Evolutionary conservation across 2,113 vertebrate species (phyloP).

Genomic region (Notechis scutatus): DNA sequence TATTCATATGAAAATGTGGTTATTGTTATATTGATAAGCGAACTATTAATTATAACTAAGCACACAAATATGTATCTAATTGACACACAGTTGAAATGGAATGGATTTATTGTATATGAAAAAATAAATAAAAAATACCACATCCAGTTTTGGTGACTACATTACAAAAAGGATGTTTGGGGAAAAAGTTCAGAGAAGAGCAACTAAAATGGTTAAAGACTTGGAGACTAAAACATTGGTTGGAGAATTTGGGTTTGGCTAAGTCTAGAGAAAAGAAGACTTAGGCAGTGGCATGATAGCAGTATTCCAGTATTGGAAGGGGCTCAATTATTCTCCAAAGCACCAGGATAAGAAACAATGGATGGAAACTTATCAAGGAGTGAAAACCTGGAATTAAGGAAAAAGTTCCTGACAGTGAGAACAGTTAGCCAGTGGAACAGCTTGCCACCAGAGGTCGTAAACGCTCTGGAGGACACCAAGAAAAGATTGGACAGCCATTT

Average conservation of each 20-base stretch:
- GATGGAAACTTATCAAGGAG: background rate
- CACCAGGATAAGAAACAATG: background rate
- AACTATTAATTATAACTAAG: too few species aligned
- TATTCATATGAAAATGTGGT: too few species aligned
- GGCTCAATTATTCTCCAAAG: background rate
- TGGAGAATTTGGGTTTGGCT: background rate
- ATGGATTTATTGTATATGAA: too few species aligned
- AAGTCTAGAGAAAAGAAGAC: background rate
- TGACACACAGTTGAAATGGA: too few species aligned
- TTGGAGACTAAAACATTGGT: background rate
- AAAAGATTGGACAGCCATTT: background rate
- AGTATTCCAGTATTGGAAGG: background rate
- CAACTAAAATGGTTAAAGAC: background rate
- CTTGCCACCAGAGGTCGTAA: too few species aligned
- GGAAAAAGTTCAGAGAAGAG: background rate
- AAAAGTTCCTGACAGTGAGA: background rate
- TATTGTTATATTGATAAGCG: too few species aligned
- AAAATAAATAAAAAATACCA: too few species aligned
- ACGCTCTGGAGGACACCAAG: rapidly evolving
- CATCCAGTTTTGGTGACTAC: too few species aligned
- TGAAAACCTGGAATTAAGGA: background rate
- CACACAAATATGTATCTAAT: too few species aligned
- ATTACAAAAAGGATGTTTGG: too few species aligned
- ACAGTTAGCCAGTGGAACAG: background rate
- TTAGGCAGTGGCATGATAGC: background rate